Base-by-base conservation (phyloP, 2,113 vertebrate species). In the Ochotona curzoniae region DNA sequence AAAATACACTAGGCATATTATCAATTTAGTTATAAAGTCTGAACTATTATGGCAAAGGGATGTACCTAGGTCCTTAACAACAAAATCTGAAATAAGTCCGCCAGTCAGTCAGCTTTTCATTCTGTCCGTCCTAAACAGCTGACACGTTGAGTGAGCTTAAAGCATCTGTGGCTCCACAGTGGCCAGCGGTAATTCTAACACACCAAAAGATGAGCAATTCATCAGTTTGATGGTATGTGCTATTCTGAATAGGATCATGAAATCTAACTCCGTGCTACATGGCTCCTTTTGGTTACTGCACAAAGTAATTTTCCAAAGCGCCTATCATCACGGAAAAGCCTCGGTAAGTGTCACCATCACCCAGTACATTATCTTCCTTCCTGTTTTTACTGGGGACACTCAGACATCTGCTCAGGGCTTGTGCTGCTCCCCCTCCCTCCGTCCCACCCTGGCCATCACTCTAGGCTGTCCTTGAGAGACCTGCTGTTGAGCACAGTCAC, bases 21-120 rank as follows among this genome's bases (percentile, higher is more conserved):
- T 44, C 38, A 44, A 88, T 95, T 87, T 26, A 76, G 23, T 73
- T 4, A 5, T 25, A 28, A 11, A 83, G 49, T 74, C 0, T 91
- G 63, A 94, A 91, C 73, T 83, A 8, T 82, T 38, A 30, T 49
- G 25, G 26, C 51, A 78, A 75, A 93, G 64, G 57, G 21, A 87
- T 47, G n/a, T 49, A 26, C 30, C 44, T 74, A 69, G 67, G 38
- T 20, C n/a, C 71, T 14, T 18, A 61, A 86, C 30, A 87, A 61
- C 85, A 71, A 23, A 83, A 74, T 60, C 32, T 15, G 70, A 51
- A 93, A 70, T 44, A 1, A 76, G n/a, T 13, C 32, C 90, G 30
- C 12, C 25, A 54, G 8, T 13, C 32, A 92, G 30, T 12, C 25
- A 54, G 8, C 7, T 71, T 14, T 85, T 83, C 30, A 47, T 63